These are phyloP conservation scores for Epinephelus cyanopodus DNA, from an alignment of 2,113 vertebrate genomes.

Conservation along the genomic window DNA sequence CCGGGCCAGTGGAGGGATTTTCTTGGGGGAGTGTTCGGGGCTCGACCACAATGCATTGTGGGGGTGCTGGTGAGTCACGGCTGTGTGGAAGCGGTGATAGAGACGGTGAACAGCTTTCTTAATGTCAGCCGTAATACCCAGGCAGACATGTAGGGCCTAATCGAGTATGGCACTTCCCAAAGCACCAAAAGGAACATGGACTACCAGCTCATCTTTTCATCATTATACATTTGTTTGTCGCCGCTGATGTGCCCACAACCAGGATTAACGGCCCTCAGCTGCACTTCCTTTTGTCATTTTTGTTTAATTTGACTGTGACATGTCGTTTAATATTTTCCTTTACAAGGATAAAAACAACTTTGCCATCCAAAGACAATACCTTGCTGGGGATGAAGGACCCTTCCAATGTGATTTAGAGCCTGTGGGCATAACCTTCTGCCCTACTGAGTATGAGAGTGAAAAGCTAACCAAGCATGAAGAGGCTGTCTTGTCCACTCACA, in stretches of 20 bases:
- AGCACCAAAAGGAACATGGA: slow-evolving; percentile 52
- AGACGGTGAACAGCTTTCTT: slow-evolving; percentile 64
- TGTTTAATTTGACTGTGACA: slow-evolving; percentile 11
- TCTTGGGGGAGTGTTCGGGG: slow-evolving; percentile 40
- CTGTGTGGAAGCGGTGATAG: slow-evolving; percentile 60
- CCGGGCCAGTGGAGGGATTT: slow-evolving; percentile 53
- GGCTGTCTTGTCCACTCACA: slow-evolving; percentile 70
- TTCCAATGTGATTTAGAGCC: slow-evolving; percentile 60
- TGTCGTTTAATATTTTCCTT: slow-evolving; percentile 19
- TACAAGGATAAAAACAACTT: background rate
- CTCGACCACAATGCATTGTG: slow-evolving; percentile 59
- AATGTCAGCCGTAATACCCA: slow-evolving; percentile 63
- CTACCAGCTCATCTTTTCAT: slow-evolving; percentile 52
- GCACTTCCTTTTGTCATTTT: slow-evolving; percentile 9
- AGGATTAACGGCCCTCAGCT: slow-evolving; percentile 31
- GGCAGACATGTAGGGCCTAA: slow-evolving; percentile 65
- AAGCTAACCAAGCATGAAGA: slow-evolving; percentile 69
- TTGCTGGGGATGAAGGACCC: slow-evolving; percentile 33
- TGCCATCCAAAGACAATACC: slow-evolving; percentile 45
- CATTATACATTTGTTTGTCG: slow-evolving; percentile 29
- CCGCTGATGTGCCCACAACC: slow-evolving; percentile 11
- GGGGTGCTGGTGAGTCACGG: slow-evolving; percentile 66
- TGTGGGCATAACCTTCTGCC: slow-evolving; percentile 64
- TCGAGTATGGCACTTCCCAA: slow-evolving; percentile 61
- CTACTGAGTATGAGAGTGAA: slow-evolving; percentile 61